Evolutionary conservation across 2,113 vertebrate genomes (phyloP).

Genomic region (Cariama cristata): DNA sequence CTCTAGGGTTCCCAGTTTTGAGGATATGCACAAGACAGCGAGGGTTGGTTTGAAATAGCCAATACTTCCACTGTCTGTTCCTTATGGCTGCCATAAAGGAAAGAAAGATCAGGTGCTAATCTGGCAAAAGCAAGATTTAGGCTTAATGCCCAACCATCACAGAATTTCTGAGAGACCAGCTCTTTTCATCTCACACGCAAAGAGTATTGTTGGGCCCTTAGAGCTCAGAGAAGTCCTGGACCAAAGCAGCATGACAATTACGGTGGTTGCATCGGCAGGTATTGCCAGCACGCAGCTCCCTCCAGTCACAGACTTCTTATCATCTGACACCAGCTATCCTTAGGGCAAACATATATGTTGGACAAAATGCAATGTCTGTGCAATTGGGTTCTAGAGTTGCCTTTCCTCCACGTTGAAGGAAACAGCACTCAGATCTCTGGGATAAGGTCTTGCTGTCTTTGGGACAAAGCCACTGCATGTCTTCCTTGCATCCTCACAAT

Average conservation of each 20-base stretch:
- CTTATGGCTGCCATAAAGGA: not conserved
- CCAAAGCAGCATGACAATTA: not conserved
- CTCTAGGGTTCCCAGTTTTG: not conserved
- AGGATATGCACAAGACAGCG: not conserved
- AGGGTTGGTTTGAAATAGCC: not conserved
- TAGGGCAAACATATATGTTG: not conserved
- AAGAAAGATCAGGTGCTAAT: not conserved
- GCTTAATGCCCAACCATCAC: not conserved
- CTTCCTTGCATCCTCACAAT: not conserved
- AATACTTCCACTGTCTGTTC: not conserved
- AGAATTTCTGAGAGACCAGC: not conserved
- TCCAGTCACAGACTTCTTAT: not conserved
- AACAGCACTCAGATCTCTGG: not conserved
- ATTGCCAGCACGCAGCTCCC: not conserved
- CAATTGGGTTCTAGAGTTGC: not conserved
- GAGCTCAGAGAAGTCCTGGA: not conserved
- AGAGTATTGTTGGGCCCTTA: not conserved
- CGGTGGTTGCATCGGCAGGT: not conserved
- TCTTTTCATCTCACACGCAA: not conserved
- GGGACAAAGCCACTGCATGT: not conserved
- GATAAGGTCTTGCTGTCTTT: not conserved
- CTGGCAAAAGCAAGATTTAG: not conserved
- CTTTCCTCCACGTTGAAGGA: not conserved
- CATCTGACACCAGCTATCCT: not conserved
- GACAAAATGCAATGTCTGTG: not conserved